Base-by-base conservation (phyloP, 2,797 vertebrate species). In the Gobionotothen gibberifrons region DNA sequence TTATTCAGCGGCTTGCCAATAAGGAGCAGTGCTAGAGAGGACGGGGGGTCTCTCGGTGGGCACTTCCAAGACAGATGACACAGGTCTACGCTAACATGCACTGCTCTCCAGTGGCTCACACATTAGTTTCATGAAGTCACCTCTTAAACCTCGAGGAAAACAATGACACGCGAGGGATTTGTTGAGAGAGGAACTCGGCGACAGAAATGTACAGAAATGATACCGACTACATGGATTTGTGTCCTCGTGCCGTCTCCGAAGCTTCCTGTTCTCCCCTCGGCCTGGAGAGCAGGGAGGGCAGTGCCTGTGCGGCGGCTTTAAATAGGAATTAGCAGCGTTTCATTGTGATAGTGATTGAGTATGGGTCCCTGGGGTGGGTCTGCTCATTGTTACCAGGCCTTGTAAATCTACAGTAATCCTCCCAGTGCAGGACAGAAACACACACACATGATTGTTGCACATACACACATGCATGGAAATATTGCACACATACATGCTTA, bases 361-460 rank as follows among this genome's bases (percentile, higher is more conserved):
- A 69, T 84, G 84, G 72, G 83, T 92, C 92, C 87, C 91, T 43
- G 39, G 89, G 88, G 90, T 80, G 81, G 78, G 64, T 84, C 72
- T 79, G 82, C 81, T 86, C 85, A 90, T 92, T 94, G 91, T 94
- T 88, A 86, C 81, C 68, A 72, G 80, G 75, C 77, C 89, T 87
- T 92, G 90, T 93, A 92, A 93, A 94, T 92, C 90, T 90, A 89
- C 78, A 84, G 64, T 93, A 93, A 93, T 93, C 91, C 93, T 90
- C 86, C 84, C 87, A 88, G 62, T 69, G 87, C 73, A 89, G 76
- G 16, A 78, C 77, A 76, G 46, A 81, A 40, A 69, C 67, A 74
- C 78, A 85, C 52, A 44, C 59, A 74, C 59, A 74, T 36, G 32
- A 36, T 36, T 36, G 32, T 36, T 36, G 17, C 17, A 57, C n/a